Percentiles rank a stretch among this genome's conserved stretches.
Conservation (phyloP, 2,113 vertebrate genomes). For the Abramis brama region DNA sequence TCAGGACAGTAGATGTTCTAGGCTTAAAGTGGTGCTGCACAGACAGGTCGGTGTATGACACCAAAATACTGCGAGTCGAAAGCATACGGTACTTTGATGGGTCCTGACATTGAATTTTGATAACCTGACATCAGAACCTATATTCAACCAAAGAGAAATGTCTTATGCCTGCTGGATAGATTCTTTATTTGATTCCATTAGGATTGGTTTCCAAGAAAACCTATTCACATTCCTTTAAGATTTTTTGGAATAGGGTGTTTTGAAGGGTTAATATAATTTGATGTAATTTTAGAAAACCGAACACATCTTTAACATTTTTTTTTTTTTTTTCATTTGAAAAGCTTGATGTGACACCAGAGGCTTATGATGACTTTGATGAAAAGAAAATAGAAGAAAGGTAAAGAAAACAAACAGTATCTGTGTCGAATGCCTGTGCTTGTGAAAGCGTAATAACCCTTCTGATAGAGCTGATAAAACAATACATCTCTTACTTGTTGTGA, state of each 20-base stretch:
- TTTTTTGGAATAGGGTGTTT: background rate
- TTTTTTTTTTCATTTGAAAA: slow-evolving; percentile 25
- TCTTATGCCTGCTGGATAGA: background rate
- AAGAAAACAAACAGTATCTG: slow-evolving; percentile 11
- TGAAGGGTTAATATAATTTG: background rate
- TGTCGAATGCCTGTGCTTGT: background rate
- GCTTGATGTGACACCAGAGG: slow-evolving; percentile 31
- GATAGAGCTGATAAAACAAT: background rate
- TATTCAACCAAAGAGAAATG: too few species aligned
- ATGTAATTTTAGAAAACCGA: background rate
- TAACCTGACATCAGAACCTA: too few species aligned
- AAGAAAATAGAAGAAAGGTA: slow-evolving; percentile 41
- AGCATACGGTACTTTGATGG: too few species aligned
- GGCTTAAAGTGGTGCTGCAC: too few species aligned
- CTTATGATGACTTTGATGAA: slow-evolving; percentile 1
- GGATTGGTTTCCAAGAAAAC: background rate
- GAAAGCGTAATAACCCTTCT: background rate
- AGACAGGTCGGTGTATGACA: too few species aligned
- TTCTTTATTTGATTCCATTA: background rate
- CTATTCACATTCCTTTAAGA: background rate
- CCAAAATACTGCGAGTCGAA: too few species aligned
- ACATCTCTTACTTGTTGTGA: background rate
- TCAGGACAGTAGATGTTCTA: too few species aligned
- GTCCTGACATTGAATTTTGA: too few species aligned
- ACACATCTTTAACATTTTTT: background rate